Evolutionary conservation across 2,888 invertebrate species (phyloP), one percentile per base, ranked within the genome.

Genomic region (Pyrgus malvae): DNA sequence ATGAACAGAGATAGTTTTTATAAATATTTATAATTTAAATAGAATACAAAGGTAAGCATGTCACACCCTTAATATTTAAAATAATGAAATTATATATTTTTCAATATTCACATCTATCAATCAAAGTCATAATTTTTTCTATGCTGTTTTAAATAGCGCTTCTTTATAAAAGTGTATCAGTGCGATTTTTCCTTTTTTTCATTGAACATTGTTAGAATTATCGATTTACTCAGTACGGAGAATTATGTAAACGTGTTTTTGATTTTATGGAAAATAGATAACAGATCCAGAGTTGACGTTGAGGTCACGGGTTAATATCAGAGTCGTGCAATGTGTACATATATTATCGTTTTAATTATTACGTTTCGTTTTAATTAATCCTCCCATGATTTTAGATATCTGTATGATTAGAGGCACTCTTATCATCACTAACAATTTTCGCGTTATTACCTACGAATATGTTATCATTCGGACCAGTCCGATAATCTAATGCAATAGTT

Each of bases 161-260:
- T 40, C 8, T 37, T 1, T 21, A 11, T 25, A 4, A 5, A 16
- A 6, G 23, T 1, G 0, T 37, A 1, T 48, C 14, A 3, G 1
- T 27, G 11, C 5, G 37, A 12, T 31, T 12, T 31, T 23, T 3
- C 4, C 17, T 23, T 9, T 16, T 37, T 44, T 50, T 37, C 19
- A 27, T 16, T 23, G 3, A 25, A 12, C 7, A 21, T 53, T 53
- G 51, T 53, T n/a, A n/a, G 16, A 23, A 38, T 29, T 53, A 53
- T 53, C 29, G 51, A 53, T 53, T 53, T 11, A 35, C 21, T n/a
- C 2, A 11, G 23, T 9, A 23, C 35, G 11, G 9, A 25, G 23
- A 37, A 44, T 44, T 44, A 51, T 44, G 35, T 51, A 51, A 51
- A 51, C 27, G 27, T 27, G 4, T n/a, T 50, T 5, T 21, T 41